These are phyloP conservation scores for Aurelia coerulea DNA, from an alignment of 30 jellyfish, hydroid and myxozoan genomes.

Conservation along the genomic window DNA sequence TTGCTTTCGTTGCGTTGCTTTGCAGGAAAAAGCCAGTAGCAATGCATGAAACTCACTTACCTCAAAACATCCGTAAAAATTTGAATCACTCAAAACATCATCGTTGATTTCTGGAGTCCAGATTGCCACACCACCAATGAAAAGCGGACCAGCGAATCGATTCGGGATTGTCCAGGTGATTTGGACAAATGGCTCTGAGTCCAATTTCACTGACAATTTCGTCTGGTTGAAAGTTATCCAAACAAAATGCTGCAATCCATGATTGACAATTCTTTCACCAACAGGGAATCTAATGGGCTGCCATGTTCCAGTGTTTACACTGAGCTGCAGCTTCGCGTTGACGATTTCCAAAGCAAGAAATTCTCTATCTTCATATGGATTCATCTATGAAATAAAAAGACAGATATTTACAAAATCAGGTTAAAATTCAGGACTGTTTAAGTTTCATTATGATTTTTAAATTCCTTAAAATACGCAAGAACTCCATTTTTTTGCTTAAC, in stretches of 20 bases:
- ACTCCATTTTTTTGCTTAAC: too few relatives aligned
- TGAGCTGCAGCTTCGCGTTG: conserved; percentile 18
- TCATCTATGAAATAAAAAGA: not conserved
- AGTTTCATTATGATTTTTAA: too few relatives aligned
- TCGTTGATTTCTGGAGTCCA: conserved; percentile 56
- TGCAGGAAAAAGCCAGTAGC: too few relatives aligned
- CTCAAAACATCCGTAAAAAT: conserved; percentile 54
- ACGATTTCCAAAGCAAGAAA: conserved; percentile 51
- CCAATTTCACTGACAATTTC: not conserved
- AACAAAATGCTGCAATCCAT: conserved; percentile 19
- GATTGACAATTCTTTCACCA: conserved; percentile 3
- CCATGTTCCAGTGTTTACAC: conserved; percentile 27
- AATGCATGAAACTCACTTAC: not conserved
- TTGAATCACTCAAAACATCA: conserved; percentile 41
- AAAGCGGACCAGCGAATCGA: conserved; percentile 50
- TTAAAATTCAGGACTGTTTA: too few relatives aligned
- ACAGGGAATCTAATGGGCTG: not conserved
- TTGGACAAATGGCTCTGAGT: not conserved
- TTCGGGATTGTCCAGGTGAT: conserved; percentile 2
- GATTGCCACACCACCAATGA: conserved; percentile 43
- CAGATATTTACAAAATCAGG: too few relatives aligned
- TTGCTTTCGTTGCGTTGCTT: too few relatives aligned
- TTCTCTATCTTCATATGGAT: conserved; percentile 61
- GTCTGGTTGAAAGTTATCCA: conserved; percentile 13
- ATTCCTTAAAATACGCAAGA: too few relatives aligned